A percentile compares a stretch with the other conserved stretches of the same genome.
phyloP scores from a whole-genome alignment of 2,888 invertebrate species.

The Ceratothoa steindachneri region DNA sequence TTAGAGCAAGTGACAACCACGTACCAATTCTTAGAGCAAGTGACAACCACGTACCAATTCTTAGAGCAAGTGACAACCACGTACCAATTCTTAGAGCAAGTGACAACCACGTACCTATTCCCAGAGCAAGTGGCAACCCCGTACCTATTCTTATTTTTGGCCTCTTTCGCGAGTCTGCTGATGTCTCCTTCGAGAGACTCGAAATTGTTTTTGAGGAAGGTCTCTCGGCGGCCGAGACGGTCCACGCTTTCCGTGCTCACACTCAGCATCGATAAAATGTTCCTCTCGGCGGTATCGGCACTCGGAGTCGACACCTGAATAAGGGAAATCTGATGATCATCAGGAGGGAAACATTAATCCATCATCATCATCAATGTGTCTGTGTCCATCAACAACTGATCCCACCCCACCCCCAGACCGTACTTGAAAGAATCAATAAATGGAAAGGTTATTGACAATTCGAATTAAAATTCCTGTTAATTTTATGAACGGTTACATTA shows the following conservation, averaged over 20 bases:
- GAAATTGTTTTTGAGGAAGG: constrained; percentile 55
- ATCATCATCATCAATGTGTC: neutral
- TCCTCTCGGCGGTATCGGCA: constrained; percentile 69
- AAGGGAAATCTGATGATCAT: neutral
- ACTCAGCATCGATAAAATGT: constrained; percentile 66
- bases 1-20: too few species aligned
- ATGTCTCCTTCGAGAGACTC: constrained; percentile 62
- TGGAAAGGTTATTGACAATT: too few species aligned
- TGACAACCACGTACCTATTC: too few species aligned
- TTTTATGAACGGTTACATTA: too few species aligned
- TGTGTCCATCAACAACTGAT: too few species aligned
- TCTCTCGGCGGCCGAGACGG: constrained; percentile 54
- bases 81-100: too few species aligned
- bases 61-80: too few species aligned
- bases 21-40: too few species aligned
- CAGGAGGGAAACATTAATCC: neutral
- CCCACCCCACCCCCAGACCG: neutral
- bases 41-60: too few species aligned
- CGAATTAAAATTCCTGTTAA: too few species aligned
- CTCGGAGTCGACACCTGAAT: constrained; percentile 47
- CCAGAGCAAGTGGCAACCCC: too few species aligned
- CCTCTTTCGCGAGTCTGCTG: constrained; percentile 26
- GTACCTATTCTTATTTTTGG: constrained; percentile 33
- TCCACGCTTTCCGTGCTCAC: constrained; percentile 56
- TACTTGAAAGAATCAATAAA: neutral